Base-by-base conservation (phyloP, 2,113 vertebrate species). In the Aleadryas rufinucha region DNA sequence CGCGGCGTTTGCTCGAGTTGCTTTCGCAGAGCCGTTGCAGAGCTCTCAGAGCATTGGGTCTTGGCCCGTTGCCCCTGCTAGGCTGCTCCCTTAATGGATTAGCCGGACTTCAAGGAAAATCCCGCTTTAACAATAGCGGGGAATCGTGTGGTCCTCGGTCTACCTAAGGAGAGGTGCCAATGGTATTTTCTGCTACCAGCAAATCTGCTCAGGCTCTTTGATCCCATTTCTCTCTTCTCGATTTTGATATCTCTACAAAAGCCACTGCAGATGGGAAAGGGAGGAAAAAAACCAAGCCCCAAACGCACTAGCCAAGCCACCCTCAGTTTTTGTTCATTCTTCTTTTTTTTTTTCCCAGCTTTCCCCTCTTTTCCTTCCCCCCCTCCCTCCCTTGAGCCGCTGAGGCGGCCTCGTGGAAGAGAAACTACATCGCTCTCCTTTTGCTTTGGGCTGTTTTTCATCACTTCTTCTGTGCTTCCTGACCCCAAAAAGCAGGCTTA, bases 371-470 rank as follows among this genome's bases (percentile, higher is more conserved):
- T 70, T 77, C 22, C 30, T 56, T 24, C 5, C 13, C 30, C 18
- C 27, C 41, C 11, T 8, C 6, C 11, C 23, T 33, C 12, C 28
- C 35, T 35, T 1, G 5, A 91, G 77, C 77, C 21, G 8, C 89
- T 52, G 70, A 89, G 56, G 60, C 14, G 0, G 90, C 70, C 90
- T 93, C 82, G 4, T 85, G 82, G 87, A 95, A 92, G n/a, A 93
- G 93, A 96, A 94, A 75, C 85, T 75, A 75, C 94, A 95, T 90
- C 37, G 8, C 60, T 94, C 77, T 92, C 23, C 57, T 88, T 53
- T 95, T 88, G 86, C 95, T 97, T 92, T 97, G 92, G 92, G 92
- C 80, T 96, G 95, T 33, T 95, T 96, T 96, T 96, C 92, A 84
- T 95, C 94, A 93, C 93, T 95, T 89, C 76, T 94, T 88, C 68